Percentiles rank a stretch among this genome's conserved stretches.
phyloP scores from a whole-genome alignment of 1,140 invertebrate genomes.

The Chrysoperla carnea region DNA sequence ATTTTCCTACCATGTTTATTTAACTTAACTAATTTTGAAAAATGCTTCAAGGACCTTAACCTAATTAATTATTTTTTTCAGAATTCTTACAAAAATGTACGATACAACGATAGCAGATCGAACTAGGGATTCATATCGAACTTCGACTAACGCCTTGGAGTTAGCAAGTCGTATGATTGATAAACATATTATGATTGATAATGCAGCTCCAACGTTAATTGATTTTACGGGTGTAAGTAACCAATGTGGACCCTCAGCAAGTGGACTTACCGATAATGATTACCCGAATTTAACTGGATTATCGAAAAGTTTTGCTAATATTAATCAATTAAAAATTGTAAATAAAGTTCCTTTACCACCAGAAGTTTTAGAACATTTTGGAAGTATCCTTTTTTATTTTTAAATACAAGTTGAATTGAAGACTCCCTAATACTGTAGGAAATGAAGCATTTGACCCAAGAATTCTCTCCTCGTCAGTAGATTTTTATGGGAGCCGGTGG shows the following conservation, averaged over 20 bases:
- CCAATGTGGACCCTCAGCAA: conserved; percentile 52
- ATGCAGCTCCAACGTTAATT: conserved; percentile 44
- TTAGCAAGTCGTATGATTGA: conserved; percentile 54
- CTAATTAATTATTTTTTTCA: no score
- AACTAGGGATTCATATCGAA: conserved; percentile 8
- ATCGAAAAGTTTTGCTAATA: conserved; percentile 41
- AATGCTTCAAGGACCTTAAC: no score
- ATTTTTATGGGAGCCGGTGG: no score
- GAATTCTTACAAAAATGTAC: no score
- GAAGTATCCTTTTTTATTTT: conserved; percentile 60
- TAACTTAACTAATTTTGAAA: no score
- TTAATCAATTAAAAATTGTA: conserved; percentile 62
- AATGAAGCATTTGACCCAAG: no score
- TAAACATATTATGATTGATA: conserved; percentile 47
- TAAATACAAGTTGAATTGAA: background rate
- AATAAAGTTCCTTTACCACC: conserved; percentile 77
- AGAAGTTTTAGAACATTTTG: conserved; percentile 86
- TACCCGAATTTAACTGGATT: conserved; percentile 61
- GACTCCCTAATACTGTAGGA: no score
- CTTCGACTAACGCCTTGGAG: conserved; percentile 29
- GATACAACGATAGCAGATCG: no score
- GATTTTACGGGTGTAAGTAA: conserved; percentile 28
- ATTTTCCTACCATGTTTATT: no score
- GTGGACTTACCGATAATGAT: conserved; percentile 77
- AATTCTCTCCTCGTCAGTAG: no score